Evolutionary conservation across 2,113 vertebrate species (phyloP), one percentile per base, ranked within the genome.

Genomic region (Murina feae): DNA sequence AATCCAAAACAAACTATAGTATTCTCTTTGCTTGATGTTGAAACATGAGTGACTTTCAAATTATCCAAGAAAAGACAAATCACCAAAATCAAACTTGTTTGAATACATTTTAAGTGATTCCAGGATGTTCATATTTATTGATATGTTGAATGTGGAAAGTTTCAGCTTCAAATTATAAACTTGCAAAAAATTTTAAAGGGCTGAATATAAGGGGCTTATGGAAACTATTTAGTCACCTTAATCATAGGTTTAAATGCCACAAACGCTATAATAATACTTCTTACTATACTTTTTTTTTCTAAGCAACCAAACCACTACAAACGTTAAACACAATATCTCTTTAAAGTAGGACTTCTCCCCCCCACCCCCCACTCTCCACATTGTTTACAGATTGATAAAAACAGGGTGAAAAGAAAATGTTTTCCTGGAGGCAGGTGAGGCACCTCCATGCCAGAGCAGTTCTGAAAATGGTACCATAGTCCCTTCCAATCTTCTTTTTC

Each of bases 201-300:
- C 51, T 58, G 35, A 91, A 53, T 92, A 83, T 65, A 92, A 92
- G 44, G n/a, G n/a, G 13, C 28, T 32, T 76, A 80, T 96, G 88
- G 92, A 97, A 97, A 97, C 93, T 85, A 88, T 76, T 68, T 63
- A 28, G 74, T 63, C 81, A 96, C 63, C 75, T 96, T 95, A 95
- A 96, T 93, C 90, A 95, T 42, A 95, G 90, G 72, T 51, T 93
- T 95, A 71, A 84, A 95, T 79, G 21, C 88, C 86, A 89, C 74
- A 93, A 89, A 87, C 32, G 21, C 30, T 92, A 39, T 94, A 93
- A 93, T 95, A 92, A 90, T 83, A 87, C 44, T 82, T 88, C 89
- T 95, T 66, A n/a, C 16, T 79, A 95, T 30, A 49, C 23, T 68
- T 44, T 69, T 78, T 76, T 85, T 58, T 72, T 85, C 39, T 92